Evolutionary conservation across 2,113 vertebrate species (phyloP), one percentile per base, ranked within the genome.

Genomic region (Alces alces): DNA sequence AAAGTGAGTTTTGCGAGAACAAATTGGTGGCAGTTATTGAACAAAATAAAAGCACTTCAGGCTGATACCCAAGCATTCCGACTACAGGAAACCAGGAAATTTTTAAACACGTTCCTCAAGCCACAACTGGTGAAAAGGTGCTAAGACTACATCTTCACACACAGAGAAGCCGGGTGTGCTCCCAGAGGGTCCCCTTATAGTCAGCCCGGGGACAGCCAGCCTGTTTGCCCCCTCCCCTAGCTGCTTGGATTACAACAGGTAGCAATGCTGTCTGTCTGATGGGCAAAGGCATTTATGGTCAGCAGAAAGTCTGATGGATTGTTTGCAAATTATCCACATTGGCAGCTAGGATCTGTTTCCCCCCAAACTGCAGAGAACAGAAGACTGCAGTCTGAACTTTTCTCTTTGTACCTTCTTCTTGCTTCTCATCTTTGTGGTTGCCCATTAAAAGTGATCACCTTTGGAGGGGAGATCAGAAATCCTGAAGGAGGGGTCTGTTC

Each of bases 381-480:
- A 83, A 91, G 86, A 93, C 7, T 45, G 13, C 14, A 86, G 13
- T 60, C 45, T 28, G 30, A 1, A 11, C 90, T 96, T 89, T 80
- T 33, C 39, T 60, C 70, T 86, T 60, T 93, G 70, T 91, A 84
- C 43, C 82, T 66, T 54, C 28, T 80, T 91, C 36, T 60, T 52
- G 25, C 27, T 82, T 97, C 91, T 97, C 60, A 84, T 93, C 76
- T 90, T 94, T 2, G 2, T 57, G 76, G 86, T 80, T 0, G 1
- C 91, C 92, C 45, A 93, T 96, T 96, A 96, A 91, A 78, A 93
- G 61, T 23, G 87, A 93, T 61, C 2, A 8, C 10, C 88, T 95
- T 97, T 97, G 95, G 80, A 96, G 86, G 78, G 50, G 23, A 96
- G 92, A 97, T 93, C 96, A 98, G 93, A 97, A 95, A 92, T 86